A percentile compares a stretch with the other conserved stretches of the same genome.
phyloP scores from a whole-genome alignment of 1,140 invertebrate species.

The Calliphora vicina region DNA sequence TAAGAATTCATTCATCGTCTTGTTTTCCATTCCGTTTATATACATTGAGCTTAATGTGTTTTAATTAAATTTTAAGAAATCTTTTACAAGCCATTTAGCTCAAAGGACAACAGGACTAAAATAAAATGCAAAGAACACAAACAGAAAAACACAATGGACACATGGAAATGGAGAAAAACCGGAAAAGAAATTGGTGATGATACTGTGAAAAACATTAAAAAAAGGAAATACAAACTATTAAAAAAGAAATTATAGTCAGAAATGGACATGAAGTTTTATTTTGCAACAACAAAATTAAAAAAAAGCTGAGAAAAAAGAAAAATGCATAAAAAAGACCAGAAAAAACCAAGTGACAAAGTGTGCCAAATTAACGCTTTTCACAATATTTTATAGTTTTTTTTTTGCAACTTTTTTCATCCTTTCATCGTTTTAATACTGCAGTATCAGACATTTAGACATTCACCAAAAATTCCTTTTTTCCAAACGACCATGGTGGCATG shows the following conservation, averaged over 20 bases:
- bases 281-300: not conserved
- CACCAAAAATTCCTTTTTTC: not conserved
- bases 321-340: not conserved
- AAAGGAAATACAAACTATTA: not conserved
- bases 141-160: not conserved
- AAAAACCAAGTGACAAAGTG: constrained; percentile 34
- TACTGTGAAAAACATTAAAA: not conserved
- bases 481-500: not conserved
- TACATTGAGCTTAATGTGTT: not conserved
- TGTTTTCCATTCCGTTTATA: not conserved
- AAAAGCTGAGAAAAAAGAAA: no score
- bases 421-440: constrained; percentile 10
- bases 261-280: constrained; percentile 27
- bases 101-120: constrained; percentile 13
- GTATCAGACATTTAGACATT: constrained; percentile 21
- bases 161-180: not conserved
- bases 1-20: not conserved
- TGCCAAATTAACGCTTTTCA: constrained; percentile 32
- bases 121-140: no score
- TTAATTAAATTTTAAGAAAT: constrained; percentile 35
- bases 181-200: not conserved
- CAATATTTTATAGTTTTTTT: not conserved
- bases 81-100: constrained; percentile 32
- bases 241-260: constrained; percentile 15
- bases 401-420: not conserved